phyloP scores from a whole-genome alignment of 2,113 vertebrate genomes.

The Aix galericulata region DNA sequence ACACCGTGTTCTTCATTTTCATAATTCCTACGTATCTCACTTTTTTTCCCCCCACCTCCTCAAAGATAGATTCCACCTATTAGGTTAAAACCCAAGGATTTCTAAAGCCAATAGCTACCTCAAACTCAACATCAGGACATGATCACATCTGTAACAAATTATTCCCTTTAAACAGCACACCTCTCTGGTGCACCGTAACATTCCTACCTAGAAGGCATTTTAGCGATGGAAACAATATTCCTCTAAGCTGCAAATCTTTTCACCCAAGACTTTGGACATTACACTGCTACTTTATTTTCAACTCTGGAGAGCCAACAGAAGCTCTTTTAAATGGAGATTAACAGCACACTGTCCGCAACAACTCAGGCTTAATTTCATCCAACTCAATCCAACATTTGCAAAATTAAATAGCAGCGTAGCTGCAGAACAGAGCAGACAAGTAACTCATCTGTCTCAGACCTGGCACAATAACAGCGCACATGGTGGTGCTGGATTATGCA shows the following conservation, averaged over 20 bases:
- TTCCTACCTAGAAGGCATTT: background rate
- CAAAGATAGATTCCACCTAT: background rate
- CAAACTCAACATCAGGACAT: background rate
- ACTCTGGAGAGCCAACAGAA: background rate
- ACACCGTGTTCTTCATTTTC: background rate
- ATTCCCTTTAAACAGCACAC: background rate
- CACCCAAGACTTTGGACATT: background rate
- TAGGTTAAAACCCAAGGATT: background rate
- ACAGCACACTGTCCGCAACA: background rate
- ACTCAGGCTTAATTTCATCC: background rate
- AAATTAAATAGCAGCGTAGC: background rate
- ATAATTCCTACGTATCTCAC: background rate
- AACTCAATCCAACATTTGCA: background rate
- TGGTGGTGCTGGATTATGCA: background rate
- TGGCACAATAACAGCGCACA: background rate
- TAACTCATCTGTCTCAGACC: background rate
- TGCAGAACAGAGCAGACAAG: background rate
- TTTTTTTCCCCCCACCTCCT: background rate
- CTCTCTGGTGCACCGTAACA: background rate
- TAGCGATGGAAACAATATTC: background rate
- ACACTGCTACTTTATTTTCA: background rate
- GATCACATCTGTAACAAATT: background rate
- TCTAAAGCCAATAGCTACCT: background rate
- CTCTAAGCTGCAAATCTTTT: background rate
- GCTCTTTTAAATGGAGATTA: slow-evolving; percentile 6